phyloP scores from a whole-genome alignment of 2,888 invertebrate genomes.

The Pterostichus madidus region DNA sequence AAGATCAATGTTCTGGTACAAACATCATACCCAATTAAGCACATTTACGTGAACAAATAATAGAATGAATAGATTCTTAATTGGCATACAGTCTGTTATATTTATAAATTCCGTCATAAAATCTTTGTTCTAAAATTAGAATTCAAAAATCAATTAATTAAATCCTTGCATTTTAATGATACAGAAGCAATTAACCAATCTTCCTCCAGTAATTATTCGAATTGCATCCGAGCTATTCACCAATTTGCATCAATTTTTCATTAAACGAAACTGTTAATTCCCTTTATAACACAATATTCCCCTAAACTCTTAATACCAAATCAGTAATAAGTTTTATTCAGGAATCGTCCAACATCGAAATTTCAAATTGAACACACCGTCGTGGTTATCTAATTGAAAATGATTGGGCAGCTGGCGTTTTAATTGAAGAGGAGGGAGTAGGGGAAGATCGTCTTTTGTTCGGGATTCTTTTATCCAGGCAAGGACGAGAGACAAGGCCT shows the following conservation, averaged over 20 bases:
- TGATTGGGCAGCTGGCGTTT: not conserved
- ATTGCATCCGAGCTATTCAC: not conserved
- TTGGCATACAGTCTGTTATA: too few relatives aligned
- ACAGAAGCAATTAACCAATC: not conserved
- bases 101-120: too few relatives aligned
- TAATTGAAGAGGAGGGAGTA: not conserved
- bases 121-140: too few relatives aligned
- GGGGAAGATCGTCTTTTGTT: slow-evolving; percentile 31
- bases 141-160: too few relatives aligned
- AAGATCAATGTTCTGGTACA: too few relatives aligned
- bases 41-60: too few relatives aligned
- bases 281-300: too few relatives aligned
- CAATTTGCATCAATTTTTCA: slow-evolving; percentile 15
- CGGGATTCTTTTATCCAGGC: slow-evolving; percentile 30
- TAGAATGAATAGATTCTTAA: too few relatives aligned
- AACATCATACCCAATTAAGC: too few relatives aligned
- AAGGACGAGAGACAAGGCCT: slow-evolving; percentile 15
- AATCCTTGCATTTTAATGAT: not conserved
- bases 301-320: too few relatives aligned
- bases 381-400: slow-evolving; percentile 16
- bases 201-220: not conserved
- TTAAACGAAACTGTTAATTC: not conserved
- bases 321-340: slow-evolving; percentile 6
- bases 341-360: not conserved
- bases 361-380: not conserved